Evolutionary conservation across 2,888 invertebrate species (phyloP), one percentile per base, ranked within the genome.

Genomic region (Meta bourneti): DNA sequence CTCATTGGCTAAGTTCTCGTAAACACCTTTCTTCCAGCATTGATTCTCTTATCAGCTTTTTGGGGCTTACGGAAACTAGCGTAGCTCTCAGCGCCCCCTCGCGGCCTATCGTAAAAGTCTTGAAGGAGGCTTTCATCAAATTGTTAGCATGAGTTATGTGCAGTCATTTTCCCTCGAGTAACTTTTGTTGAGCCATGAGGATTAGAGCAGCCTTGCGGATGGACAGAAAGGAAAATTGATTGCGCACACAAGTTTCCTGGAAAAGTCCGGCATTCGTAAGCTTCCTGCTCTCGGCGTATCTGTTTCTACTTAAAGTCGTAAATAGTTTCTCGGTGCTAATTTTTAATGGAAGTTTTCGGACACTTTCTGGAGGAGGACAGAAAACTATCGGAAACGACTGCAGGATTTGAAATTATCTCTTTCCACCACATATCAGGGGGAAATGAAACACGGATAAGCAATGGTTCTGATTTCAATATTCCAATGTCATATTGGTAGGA

Each of bases 41-140:
- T 87, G 87, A 79, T 80, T 80, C 79, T 61, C 87, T 87, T 87
- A 87, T 87, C 87, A 78, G 34, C 34, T 34, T 34, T 34, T 34
- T 34, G 34, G 78, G 86, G 70, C 86, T 34, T 34, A 34, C 34
- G 61, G 71, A 77, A 34, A 34, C 34, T 34, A 34, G 34, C 34
- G 34, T 61, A 49, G 78, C 20, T 69, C 48, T 19, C 77, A 80
- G 69, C 71, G 87, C 80, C 72, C 72, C 87, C 49, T 78, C 61
- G 34, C 19, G 70, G 49, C 70, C 79, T 87, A 87, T 87, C 80
- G 87, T 72, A 74, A 80, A 87, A 86, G 70, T 87, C 72, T 13
- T 16, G 78, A 48, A 70, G 51, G 52, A 69, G 19, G 20, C 49
- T 72, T 80, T 87, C 79, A 80, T 87, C 87, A 87, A 87, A 87